Evolutionary conservation across 1,140 invertebrate genomes (phyloP).

Genomic region (Drosophila lacertosa): DNA sequence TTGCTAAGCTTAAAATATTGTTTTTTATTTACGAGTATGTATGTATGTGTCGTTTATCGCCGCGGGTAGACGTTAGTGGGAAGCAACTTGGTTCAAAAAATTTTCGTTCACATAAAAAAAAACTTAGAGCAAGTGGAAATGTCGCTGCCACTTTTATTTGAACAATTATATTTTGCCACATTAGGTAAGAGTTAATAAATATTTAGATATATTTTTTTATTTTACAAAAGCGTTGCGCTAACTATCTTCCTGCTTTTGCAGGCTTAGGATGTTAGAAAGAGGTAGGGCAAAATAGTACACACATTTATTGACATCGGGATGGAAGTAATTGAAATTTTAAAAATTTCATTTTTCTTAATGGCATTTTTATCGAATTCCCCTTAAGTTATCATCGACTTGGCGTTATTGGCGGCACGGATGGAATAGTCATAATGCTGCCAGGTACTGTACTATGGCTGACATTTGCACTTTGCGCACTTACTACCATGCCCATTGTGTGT

Average conservation of each 20-base stretch:
- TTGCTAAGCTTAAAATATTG: constrained; percentile 57
- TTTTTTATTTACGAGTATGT: constrained; percentile 39
- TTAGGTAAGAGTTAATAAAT: constrained; percentile 48
- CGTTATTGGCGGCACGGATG: constrained; percentile 59
- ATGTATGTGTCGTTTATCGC: constrained; percentile 35
- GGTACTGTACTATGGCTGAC: constrained; percentile 50
- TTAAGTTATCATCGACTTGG: constrained; percentile 77
- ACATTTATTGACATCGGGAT: constrained; percentile 40
- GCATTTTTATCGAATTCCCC: constrained; percentile 33
- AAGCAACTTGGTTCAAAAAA: constrained; percentile 30
- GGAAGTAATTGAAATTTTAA: constrained; percentile 58
- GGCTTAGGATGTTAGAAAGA: constrained; percentile 38
- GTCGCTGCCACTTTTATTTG: constrained; percentile 16
- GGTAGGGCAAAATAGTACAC: constrained; percentile 25
- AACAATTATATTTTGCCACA: constrained; percentile 30
- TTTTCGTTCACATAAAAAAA: constrained; percentile 9
- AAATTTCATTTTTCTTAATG: constrained; percentile 58
- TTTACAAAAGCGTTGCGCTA: constrained; percentile 73
- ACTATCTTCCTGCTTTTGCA: constrained; percentile 55
- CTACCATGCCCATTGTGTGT: constrained; percentile 55
- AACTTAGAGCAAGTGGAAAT: constrained; percentile 6
- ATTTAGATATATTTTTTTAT: constrained; percentile 42
- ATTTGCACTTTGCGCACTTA: constrained; percentile 42
- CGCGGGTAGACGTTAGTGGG: constrained; percentile 30
- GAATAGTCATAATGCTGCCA: constrained; percentile 64